Conservation (phyloP, 1,140 invertebrate species). For the Oreohelix idahoensis region DNA sequence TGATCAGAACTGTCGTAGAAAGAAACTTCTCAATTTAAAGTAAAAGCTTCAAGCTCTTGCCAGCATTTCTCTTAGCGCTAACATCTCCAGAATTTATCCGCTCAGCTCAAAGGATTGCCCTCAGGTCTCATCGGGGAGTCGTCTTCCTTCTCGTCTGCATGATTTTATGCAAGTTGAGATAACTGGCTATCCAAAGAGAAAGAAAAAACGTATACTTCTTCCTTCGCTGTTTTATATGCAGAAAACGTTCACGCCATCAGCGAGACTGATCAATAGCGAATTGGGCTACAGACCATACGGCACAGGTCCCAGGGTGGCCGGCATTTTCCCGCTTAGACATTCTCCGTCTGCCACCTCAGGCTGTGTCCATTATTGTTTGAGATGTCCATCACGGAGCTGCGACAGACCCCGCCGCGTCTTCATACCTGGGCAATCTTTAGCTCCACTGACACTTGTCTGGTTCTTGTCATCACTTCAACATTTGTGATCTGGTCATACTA, state of each 20-base stretch:
- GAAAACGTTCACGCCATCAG: slow-evolving; percentile 5
- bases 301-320: not conserved
- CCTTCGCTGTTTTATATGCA: slow-evolving; percentile 7
- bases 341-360: not conserved
- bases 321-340: slow-evolving; percentile 2
- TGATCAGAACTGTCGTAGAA: not conserved
- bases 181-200: not conserved
- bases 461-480: no score
- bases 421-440: no score
- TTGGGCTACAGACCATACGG: slow-evolving; percentile 8
- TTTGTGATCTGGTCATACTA: no score
- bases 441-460: no score
- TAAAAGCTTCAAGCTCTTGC: not conserved
- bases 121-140: not conserved
- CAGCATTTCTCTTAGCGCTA: not conserved
- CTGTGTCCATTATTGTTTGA: slow-evolving; percentile 12
- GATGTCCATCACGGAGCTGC: not conserved
- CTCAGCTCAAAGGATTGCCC: not conserved
- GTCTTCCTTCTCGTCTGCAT: not conserved
- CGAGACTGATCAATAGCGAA: not conserved
- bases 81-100: not conserved
- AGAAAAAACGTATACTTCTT: not conserved
- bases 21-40: not conserved
- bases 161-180: not conserved
- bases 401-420: not conserved